A percentile compares a stretch with the other conserved stretches of the same genome.
Conservation (phyloP, 1,140 invertebrate species). For the Meteorus sp. region DNA sequence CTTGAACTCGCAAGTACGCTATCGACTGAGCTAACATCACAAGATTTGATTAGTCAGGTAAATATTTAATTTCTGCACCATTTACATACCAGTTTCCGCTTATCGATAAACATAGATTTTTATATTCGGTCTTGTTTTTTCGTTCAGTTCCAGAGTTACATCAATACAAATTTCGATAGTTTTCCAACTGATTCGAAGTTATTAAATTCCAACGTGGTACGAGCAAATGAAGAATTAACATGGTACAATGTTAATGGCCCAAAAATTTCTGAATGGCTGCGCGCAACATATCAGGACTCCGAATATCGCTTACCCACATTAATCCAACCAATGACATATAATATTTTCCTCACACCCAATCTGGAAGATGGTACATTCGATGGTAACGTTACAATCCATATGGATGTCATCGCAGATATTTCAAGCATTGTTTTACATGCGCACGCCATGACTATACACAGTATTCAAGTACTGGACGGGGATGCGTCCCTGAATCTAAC, state of each 20-base stretch:
- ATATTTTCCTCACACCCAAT: slow-evolving; percentile 38
- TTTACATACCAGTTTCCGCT: background rate
- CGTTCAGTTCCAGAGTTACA: slow-evolving; percentile 33
- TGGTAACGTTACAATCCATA: slow-evolving; percentile 40
- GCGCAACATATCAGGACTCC: slow-evolving; percentile 21
- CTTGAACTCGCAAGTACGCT: too few relatives aligned
- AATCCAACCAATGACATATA: slow-evolving; percentile 38
- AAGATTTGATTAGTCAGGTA: too few relatives aligned
- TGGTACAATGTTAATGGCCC: slow-evolving; percentile 37
- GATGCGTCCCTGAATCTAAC: slow-evolving; percentile 6
- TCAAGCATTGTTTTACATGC: slow-evolving; percentile 40
- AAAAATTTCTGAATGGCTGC: slow-evolving; percentile 33
- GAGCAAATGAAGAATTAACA: slow-evolving; percentile 28
- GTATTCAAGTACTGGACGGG: slow-evolving; percentile 13
- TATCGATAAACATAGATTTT: background rate
- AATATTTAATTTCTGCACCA: too few relatives aligned
- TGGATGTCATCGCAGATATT: slow-evolving; percentile 27
- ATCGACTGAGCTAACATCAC: too few relatives aligned
- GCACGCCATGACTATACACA: slow-evolving; percentile 32
- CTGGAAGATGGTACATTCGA: slow-evolving; percentile 38
- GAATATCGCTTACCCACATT: slow-evolving; percentile 42
- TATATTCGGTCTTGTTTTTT: slow-evolving; percentile 13
- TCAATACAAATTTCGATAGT: background rate
- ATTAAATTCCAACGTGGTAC: slow-evolving; percentile 6
- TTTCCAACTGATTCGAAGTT: slow-evolving; percentile 8